Evolutionary conservation across 2,888 invertebrate genomes (phyloP).

Genomic region (Gasteruption jaculator): DNA sequence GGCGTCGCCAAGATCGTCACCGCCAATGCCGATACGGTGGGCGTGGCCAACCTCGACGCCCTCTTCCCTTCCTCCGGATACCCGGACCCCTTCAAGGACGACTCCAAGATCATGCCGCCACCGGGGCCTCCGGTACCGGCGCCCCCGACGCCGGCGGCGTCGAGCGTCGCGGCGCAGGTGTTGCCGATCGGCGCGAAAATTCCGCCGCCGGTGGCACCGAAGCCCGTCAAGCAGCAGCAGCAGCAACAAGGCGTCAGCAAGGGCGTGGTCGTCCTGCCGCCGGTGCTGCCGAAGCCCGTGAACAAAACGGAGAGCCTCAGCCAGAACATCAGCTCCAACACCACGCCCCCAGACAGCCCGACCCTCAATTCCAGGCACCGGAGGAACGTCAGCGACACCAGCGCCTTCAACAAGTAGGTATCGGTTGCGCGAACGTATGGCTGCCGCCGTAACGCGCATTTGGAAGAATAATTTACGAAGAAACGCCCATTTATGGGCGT

Average conservation of each 20-base stretch:
- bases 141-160: slow-evolving; percentile 45
- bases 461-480: too few relatives aligned
- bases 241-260: slow-evolving; percentile 29
- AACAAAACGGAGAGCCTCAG: slow-evolving; percentile 47
- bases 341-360: slow-evolving; percentile 48
- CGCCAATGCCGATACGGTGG: slow-evolving; percentile 17
- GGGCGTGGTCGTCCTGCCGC: slow-evolving; percentile 29
- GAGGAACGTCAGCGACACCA: slow-evolving; percentile 80
- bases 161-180: slow-evolving; percentile 37
- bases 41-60: slow-evolving; percentile 56
- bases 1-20: slow-evolving; percentile 5
- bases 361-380: slow-evolving; percentile 59
- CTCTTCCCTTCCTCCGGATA: slow-evolving; percentile 65
- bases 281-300: slow-evolving; percentile 41
- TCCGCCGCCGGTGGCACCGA: slow-evolving; percentile 31
- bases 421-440: too few relatives aligned
- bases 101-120: slow-evolving; percentile 41
- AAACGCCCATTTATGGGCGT: too few relatives aligned
- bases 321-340: slow-evolving; percentile 45
- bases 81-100: slow-evolving; percentile 69
- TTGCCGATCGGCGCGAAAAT: slow-evolving; percentile 39
- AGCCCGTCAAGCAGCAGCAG: slow-evolving; percentile 33
- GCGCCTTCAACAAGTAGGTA: slow-evolving; percentile 73
- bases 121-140: slow-evolving; percentile 40
- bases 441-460: too few relatives aligned